Evolutionary conservation across 1,140 invertebrate genomes (phyloP).

Genomic region (Sesamia nonagrioides): DNA sequence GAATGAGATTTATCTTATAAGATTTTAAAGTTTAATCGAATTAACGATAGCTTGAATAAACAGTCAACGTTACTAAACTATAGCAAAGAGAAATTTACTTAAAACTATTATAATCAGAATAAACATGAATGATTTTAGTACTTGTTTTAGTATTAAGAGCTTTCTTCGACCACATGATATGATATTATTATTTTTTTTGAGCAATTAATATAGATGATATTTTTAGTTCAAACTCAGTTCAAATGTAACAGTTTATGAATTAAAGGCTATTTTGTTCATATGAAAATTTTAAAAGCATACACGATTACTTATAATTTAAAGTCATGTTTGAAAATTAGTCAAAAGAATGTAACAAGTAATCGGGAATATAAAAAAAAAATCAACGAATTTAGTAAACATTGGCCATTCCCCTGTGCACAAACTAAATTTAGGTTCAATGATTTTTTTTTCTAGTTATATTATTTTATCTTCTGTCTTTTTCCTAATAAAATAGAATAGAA

Average conservation of each 20-base stretch:
- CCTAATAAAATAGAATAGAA: too few relatives aligned
- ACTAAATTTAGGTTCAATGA: too few relatives aligned
- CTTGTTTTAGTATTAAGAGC: slow-evolving; percentile 1
- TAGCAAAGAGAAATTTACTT: slow-evolving; percentile 28
- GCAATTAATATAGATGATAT: slow-evolving; percentile 23
- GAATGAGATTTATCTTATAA: slow-evolving; percentile 8
- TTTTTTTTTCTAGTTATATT: too few relatives aligned
- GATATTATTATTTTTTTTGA: slow-evolving; percentile 31
- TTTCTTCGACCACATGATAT: slow-evolving; percentile 17
- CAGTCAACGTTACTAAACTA: slow-evolving; percentile 23
- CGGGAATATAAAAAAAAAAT: slow-evolving; percentile 6
- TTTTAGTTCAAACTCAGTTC: background rate
- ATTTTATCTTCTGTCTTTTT: too few relatives aligned
- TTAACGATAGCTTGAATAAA: slow-evolving; percentile 27
- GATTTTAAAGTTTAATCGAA: slow-evolving; percentile 4
- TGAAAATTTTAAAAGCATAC: slow-evolving; percentile 1
- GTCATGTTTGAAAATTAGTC: too few relatives aligned
- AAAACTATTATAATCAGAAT: slow-evolving; percentile 11
- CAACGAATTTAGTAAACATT: background rate
- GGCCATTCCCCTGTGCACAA: too few relatives aligned
- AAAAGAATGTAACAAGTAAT: background rate
- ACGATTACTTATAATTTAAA: too few relatives aligned
- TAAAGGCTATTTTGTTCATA: slow-evolving; percentile 23
- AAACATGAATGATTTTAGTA: slow-evolving; percentile 28
- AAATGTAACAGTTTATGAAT: background rate